A percentile compares a stretch with the other conserved stretches of the same genome.
Conservation (phyloP, 1,140 invertebrate species). For the Centruroides sculpturatus region DNA sequence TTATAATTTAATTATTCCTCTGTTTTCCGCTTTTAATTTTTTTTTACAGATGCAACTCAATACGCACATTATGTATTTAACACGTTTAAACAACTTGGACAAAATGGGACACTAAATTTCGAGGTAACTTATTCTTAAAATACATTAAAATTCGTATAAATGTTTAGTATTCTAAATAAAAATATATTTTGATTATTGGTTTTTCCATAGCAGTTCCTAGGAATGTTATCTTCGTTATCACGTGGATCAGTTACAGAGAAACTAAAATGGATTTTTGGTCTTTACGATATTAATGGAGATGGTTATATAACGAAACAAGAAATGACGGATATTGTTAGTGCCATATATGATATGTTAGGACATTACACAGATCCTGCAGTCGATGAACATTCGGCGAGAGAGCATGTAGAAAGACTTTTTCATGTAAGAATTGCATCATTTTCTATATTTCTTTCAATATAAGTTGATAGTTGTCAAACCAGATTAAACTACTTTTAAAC, state of each 20-base stretch:
- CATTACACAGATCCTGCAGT: conserved; percentile 58
- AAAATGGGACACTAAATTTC: conserved; percentile 84
- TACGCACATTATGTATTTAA: conserved; percentile 98
- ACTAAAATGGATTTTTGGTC: conserved; percentile 23
- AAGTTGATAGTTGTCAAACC: no score
- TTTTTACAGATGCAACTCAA: conserved; percentile 65
- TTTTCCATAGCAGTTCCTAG: neutral
- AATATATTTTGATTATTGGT: no score
- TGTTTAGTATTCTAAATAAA: no score
- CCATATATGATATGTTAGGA: conserved; percentile 83
- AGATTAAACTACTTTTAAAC: no score
- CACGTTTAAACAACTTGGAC: conserved; percentile 87
- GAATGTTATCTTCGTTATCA: neutral
- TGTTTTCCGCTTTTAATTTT: no score
- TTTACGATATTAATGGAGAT: conserved; percentile 26
- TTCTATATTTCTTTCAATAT: no score
- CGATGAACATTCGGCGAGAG: conserved; percentile 55
- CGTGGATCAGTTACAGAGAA: conserved; percentile 39
- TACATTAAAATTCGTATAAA: no score
- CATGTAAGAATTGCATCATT: conserved; percentile 41
- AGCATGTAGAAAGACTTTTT: conserved; percentile 78
- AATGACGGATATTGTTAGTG: conserved; percentile 69
- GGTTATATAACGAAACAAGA: conserved; percentile 44
- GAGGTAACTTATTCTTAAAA: conserved; percentile 50
- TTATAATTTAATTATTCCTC: no score